Percentiles rank a stretch among this genome's conserved stretches.
Evolutionary conservation across 30 jellyfish, hydroid and myxozoan genomes (phyloP).

Genomic region (Cassiopea xamachana): DNA sequence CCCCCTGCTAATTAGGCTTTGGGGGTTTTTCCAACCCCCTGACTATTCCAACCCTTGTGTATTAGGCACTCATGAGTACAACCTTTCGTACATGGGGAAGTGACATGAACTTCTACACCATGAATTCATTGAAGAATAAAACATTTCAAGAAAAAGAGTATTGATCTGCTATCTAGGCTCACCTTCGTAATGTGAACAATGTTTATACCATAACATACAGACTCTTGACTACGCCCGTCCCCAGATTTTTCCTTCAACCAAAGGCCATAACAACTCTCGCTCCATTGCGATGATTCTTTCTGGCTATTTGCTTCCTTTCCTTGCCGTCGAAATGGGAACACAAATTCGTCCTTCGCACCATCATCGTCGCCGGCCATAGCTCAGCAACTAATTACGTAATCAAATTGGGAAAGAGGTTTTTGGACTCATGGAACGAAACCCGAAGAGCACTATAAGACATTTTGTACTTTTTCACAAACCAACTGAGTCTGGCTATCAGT

Average conservation of each 20-base stretch:
- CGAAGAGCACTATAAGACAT: neutral
- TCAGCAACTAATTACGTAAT: neutral
- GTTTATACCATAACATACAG: slow-evolving; percentile 53
- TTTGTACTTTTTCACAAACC: too few relatives aligned
- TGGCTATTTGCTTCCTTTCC: neutral
- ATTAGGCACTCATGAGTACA: too few relatives aligned
- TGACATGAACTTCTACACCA: too few relatives aligned
- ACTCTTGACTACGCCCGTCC: slow-evolving; percentile 2
- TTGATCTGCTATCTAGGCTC: neutral
- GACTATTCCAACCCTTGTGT: too few relatives aligned
- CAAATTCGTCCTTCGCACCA: slow-evolving; percentile 27
- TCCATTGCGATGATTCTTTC: slow-evolving; percentile 55
- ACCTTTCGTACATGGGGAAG: too few relatives aligned
- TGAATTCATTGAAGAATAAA: too few relatives aligned
- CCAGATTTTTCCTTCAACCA: slow-evolving; percentile 52
- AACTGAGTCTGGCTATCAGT: too few relatives aligned
- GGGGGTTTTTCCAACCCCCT: too few relatives aligned
- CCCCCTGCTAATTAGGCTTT: too few relatives aligned
- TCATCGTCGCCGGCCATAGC: slow-evolving; percentile 58
- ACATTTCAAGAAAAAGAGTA: too few relatives aligned
- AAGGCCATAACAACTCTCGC: slow-evolving; percentile 62
- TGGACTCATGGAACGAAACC: neutral
- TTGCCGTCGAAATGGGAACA: slow-evolving; percentile 20
- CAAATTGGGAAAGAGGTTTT: neutral
- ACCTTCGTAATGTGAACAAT: slow-evolving; percentile 71